Conservation (phyloP, 30 jellyfish, hydroid and myxozoan species). For the Hydractinia echinata region DNA sequence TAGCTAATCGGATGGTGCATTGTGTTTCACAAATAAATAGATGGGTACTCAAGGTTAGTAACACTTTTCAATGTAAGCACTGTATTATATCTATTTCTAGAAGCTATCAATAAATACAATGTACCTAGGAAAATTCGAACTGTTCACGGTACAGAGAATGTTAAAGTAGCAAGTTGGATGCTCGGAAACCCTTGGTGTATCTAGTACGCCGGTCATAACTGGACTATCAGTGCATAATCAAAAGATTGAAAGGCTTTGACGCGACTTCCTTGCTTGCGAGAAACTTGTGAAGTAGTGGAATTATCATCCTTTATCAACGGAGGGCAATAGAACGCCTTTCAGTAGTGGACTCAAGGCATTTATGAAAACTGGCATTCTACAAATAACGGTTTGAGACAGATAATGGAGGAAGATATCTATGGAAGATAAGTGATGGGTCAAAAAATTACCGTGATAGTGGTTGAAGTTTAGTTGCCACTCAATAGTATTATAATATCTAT, state of each 20-base stretch:
- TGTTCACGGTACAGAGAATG: slow-evolving; percentile 43
- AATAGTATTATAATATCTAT: no score
- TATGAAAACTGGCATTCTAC: slow-evolving; percentile 20
- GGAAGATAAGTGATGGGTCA: no score
- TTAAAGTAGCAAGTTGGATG: slow-evolving; percentile 34
- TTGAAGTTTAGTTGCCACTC: no score
- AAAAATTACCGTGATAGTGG: no score
- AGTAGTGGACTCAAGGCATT: slow-evolving; percentile 34
- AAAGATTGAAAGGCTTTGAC: slow-evolving; percentile 29
- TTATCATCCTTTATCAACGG: slow-evolving; percentile 1
- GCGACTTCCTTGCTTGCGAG: slow-evolving; percentile 20
- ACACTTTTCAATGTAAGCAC: slow-evolving; percentile 15
- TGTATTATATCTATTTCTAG: slow-evolving; percentile 13
- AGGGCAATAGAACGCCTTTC: neutral
- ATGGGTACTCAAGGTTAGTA: slow-evolving; percentile 32
- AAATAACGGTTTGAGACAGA: slow-evolving; percentile 5
- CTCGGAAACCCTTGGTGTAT: slow-evolving; percentile 23
- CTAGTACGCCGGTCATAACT: slow-evolving; percentile 30
- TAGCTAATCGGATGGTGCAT: slow-evolving; percentile 40
- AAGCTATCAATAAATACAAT: slow-evolving; percentile 14
- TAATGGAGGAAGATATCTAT: slow-evolving; percentile 34
- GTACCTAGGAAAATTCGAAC: slow-evolving; percentile 18
- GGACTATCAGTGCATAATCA: slow-evolving; percentile 6
- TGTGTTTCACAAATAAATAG: slow-evolving; percentile 24
- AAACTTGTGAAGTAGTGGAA: no score